phyloP scores from a whole-genome alignment of 2,888 invertebrate species.

The Drosophila percnosoma region DNA sequence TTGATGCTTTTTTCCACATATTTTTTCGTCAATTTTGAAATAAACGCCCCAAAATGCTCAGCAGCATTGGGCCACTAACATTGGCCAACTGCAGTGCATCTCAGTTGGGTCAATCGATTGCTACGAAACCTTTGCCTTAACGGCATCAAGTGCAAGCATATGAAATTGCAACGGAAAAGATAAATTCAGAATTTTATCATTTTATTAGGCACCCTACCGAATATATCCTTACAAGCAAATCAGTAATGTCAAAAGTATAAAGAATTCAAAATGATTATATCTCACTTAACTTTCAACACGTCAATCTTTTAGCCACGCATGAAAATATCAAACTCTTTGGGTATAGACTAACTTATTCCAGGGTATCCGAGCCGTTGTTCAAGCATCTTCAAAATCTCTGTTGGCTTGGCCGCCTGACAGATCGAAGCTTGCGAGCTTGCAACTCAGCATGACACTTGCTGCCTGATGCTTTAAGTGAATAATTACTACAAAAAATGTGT shows the following conservation, averaged over 20 bases:
- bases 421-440: slow-evolving; percentile 59
- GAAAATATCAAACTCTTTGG: background rate
- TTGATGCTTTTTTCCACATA: slow-evolving; percentile 15
- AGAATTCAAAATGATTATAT: background rate
- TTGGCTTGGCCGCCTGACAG: slow-evolving; percentile 27
- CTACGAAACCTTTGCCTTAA: background rate
- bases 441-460: slow-evolving; percentile 77
- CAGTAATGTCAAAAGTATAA: background rate
- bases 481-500: slow-evolving; percentile 66
- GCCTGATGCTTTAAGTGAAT: slow-evolving; percentile 80
- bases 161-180: background rate
- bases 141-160: background rate
- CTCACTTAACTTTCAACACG: background rate
- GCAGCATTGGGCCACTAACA: slow-evolving; percentile 17
- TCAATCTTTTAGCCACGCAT: background rate
- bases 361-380: slow-evolving; percentile 40
- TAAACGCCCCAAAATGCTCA: slow-evolving; percentile 21
- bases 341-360: background rate
- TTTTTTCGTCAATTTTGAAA: slow-evolving; percentile 34
- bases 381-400: slow-evolving; percentile 18
- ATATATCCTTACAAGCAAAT: background rate
- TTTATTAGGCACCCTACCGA: background rate
- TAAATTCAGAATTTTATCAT: background rate
- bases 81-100: slow-evolving; percentile 4
- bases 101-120: slow-evolving; percentile 10